These are phyloP conservation scores for Aplysina aerophoba DNA, from an alignment of 37 sponge, comb jelly and placozoan genomes.

Conservation along the genomic window DNA sequence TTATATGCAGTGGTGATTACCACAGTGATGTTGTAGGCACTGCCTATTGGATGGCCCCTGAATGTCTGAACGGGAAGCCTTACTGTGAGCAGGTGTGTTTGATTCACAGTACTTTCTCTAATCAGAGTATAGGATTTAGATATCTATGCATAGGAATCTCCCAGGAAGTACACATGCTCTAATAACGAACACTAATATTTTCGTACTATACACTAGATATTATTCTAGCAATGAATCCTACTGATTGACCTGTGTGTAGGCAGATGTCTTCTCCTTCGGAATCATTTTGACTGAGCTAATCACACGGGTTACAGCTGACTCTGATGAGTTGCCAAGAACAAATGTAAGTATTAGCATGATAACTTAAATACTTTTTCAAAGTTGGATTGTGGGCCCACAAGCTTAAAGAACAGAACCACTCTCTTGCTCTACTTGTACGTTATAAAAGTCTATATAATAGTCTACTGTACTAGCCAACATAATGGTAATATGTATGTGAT, in stretches of 20 bases:
- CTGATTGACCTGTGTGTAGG: slow-evolving; percentile 38
- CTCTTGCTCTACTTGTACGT: too few species aligned
- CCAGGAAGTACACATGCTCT: background rate
- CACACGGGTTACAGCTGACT: slow-evolving; percentile 80
- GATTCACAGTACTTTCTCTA: background rate
- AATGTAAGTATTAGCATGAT: slow-evolving; percentile 41
- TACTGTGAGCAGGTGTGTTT: slow-evolving; percentile 70
- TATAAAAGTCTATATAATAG: too few species aligned
- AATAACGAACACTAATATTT: background rate
- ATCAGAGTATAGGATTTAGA: background rate
- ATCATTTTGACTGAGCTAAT: slow-evolving; percentile 87
- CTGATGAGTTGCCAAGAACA: slow-evolving; percentile 86
- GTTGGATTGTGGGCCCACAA: too few species aligned
- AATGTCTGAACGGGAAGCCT: slow-evolving; percentile 78
- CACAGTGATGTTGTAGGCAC: slow-evolving; percentile 87
- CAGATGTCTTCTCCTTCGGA: slow-evolving; percentile 94
- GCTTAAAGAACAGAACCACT: too few species aligned
- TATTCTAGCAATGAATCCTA: too few species aligned
- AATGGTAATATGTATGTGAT: too few species aligned
- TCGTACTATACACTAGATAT: background rate
- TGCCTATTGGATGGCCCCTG: slow-evolving; percentile 95
- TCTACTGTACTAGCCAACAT: too few species aligned
- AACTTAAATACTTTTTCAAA: background rate
- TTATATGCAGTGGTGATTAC: slow-evolving; percentile 13
- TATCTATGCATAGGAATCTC: too few species aligned